Conservation (phyloP, 2,797 vertebrate genomes). For the Dicrostonyx torquatus region DNA sequence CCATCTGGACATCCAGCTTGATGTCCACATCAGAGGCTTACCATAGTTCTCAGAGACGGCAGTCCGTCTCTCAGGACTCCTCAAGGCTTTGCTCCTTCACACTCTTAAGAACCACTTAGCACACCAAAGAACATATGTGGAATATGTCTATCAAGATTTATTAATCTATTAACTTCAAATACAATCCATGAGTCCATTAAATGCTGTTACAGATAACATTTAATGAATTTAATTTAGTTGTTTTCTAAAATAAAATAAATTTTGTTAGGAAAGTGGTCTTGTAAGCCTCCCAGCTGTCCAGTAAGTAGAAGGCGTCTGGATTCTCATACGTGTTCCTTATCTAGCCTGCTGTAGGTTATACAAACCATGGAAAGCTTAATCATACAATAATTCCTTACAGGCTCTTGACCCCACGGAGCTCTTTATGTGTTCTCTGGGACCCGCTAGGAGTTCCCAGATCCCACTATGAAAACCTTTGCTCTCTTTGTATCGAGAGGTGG, state of each 20-base stretch:
- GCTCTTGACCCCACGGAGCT: background rate
- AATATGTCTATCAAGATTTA: background rate
- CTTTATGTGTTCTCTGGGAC: background rate
- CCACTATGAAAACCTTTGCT: background rate
- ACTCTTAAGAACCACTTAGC: slow-evolving; percentile 3
- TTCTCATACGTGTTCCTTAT: background rate
- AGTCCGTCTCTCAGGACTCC: background rate
- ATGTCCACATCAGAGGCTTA: background rate
- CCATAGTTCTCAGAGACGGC: background rate
- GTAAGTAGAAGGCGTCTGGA: background rate
- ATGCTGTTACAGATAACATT: slow-evolving; percentile 13
- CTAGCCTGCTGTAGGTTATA: background rate
- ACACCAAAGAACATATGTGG: background rate
- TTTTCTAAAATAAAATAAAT: slow-evolving; percentile 42
- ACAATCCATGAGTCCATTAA: background rate
- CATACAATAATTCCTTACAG: background rate
- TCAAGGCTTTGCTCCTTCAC: background rate
- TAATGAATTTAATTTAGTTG: slow-evolving; percentile 48
- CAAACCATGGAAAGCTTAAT: background rate
- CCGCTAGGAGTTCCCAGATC: background rate
- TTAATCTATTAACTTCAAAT: background rate
- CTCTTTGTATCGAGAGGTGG: background rate
- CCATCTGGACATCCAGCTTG: background rate
- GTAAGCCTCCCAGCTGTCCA: background rate
- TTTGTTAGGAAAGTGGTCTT: slow-evolving; percentile 3